Evolutionary conservation across 2,113 vertebrate species (phyloP).

Genomic region (Nerophis lumbriciformis): DNA sequence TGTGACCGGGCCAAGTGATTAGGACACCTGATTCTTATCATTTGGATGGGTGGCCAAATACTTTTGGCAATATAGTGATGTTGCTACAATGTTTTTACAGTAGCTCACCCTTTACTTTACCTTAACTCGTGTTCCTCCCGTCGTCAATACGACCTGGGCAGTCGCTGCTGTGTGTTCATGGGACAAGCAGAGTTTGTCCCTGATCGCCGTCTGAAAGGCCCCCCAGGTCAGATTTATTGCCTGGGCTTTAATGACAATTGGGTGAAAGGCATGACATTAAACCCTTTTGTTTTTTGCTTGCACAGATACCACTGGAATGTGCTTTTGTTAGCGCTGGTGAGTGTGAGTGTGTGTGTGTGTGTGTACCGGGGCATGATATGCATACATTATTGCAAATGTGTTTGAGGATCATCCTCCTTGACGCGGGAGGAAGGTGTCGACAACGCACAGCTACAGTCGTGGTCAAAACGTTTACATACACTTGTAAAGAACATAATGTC

Average conservation of each 20-base stretch:
- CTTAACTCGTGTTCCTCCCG: no score
- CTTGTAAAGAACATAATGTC: no score
- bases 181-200: constrained; percentile 48
- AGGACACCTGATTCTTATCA: no score
- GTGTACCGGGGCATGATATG: constrained; percentile 36
- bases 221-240: constrained; percentile 50
- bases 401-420: constrained; percentile 57
- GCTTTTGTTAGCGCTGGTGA: constrained; percentile 49
- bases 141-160: no score
- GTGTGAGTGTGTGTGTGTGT: no score
- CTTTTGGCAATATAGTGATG: neutral
- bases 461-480: no score
- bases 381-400: constrained; percentile 51
- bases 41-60: no score
- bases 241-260: constrained; percentile 38
- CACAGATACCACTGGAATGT: constrained; percentile 68
- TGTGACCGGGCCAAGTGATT: no score
- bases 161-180: constrained; percentile 19
- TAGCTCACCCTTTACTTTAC: no score
- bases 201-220: constrained; percentile 35
- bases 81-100: neutral
- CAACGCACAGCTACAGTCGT: no score
- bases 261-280: constrained; percentile 53
- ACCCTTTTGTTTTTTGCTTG: constrained; percentile 63
- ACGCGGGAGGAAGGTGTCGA: neutral